These are phyloP conservation scores for Drosophila sulfurigaster DNA, from an alignment of 1,140 invertebrate genomes.

Conservation along the genomic window DNA sequence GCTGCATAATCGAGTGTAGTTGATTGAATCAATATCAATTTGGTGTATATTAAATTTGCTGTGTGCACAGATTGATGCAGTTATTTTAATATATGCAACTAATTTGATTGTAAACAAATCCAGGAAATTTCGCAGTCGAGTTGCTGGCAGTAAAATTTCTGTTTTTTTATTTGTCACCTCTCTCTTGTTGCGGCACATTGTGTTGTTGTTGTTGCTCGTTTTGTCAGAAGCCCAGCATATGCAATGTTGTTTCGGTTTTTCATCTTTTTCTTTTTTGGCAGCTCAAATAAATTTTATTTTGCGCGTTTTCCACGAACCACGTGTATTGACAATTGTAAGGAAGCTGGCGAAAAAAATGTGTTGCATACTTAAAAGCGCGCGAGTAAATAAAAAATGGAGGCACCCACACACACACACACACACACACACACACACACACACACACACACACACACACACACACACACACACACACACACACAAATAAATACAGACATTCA, in stretches of 20 bases:
- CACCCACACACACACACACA: neutral
- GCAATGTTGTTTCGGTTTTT: neutral
- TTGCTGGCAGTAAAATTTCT: neutral
- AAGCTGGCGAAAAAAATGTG: constrained; percentile 19
- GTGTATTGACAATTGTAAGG: constrained; percentile 18
- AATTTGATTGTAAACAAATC: constrained; percentile 1
- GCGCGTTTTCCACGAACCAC: neutral
- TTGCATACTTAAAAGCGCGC: constrained; percentile 38
- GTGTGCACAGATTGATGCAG: neutral
- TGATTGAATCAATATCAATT: constrained; percentile 7
- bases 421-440: too few relatives aligned
- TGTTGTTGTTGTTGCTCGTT: neutral
- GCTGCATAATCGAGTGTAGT: neutral
- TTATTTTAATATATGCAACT: neutral
- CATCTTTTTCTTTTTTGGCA: constrained; percentile 1
- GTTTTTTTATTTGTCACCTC: constrained; percentile 24
- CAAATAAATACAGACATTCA: neutral
- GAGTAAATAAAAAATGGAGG: constrained; percentile 33
- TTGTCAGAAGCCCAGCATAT: constrained; percentile 13
- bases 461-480: constrained; percentile 2
- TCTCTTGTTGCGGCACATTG: constrained; percentile 12
- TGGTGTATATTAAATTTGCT: neutral
- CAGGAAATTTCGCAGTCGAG: constrained; percentile 10
- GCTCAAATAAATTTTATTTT: constrained; percentile 29
- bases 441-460: too few relatives aligned